Base-by-base conservation (phyloP, 2,888 invertebrate genomes). In the Glaucopsyche alexis region DNA sequence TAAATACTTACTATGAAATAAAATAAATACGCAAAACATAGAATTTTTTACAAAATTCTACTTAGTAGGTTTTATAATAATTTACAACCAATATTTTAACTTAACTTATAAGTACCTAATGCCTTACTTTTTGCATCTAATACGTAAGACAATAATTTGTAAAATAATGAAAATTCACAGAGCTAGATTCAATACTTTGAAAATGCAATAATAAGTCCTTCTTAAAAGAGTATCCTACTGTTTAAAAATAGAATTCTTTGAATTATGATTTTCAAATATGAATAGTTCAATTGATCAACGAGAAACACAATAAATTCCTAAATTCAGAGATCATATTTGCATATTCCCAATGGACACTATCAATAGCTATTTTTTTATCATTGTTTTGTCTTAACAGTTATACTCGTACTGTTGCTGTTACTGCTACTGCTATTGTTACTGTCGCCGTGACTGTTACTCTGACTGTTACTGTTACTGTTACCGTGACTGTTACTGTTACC, bases 291-390 rank as follows among this genome's bases (percentile, higher is more conserved):
- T 4, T 47, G 11, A 13, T 5, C 19, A 19, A 55, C 55, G 11
- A 11, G 16, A 11, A 38, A 19, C 6, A 38, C 11, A 60, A 60
- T 60, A 38, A 60, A 60, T 29, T 60, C 60, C 2, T 60, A 29
- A 19, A 60, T 29, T 38, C 60, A 38, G 60, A 60, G 60, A 60
- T 60, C 60, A 60, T 38, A 60, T 60, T 60, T 60, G 38, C 29
- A 60, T 38, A 11, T 47, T 47, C 13, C 6, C 29, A 13, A 60
- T 60, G 60, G 29, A 29, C 29, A 60, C 1, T 60, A 13, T 16
- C 29, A 60, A 60, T 60, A 60, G 16, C 2, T 7, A 47, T 47
- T 11, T 0, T 13, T 8, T 47, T 47, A 47, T 47, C 47, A 47
- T 9, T 47, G 47, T 60, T 60, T 38, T 60, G 60, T 60, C 14